These are phyloP conservation scores for Leptodactylus fuscus DNA, from an alignment of 2,113 vertebrate genomes.

Conservation along the genomic window DNA sequence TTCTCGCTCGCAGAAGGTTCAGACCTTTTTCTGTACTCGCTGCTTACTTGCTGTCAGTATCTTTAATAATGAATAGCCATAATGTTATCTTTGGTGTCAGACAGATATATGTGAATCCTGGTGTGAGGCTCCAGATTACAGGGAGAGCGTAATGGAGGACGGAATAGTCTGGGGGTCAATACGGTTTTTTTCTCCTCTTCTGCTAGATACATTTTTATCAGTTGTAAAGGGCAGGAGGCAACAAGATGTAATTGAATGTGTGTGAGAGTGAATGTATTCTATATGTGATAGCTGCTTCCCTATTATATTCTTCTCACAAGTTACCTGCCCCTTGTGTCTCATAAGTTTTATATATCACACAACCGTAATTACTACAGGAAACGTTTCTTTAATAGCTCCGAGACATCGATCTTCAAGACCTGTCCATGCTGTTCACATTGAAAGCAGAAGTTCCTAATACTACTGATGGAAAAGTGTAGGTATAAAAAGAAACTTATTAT, in stretches of 20 bases:
- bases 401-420: constrained; percentile 80
- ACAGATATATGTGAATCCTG: constrained; percentile 28
- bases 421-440: constrained; percentile 66
- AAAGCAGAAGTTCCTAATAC: neutral
- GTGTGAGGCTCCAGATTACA: neutral
- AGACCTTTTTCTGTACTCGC: neutral
- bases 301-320: constrained; percentile 69
- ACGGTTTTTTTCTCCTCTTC: neutral
- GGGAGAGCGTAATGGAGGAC: neutral
- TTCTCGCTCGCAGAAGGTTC: neutral
- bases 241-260: constrained; percentile 39
- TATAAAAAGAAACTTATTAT: neutral
- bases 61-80: constrained; percentile 29
- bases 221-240: constrained; percentile 3
- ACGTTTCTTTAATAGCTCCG: constrained; percentile 84
- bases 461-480: neutral
- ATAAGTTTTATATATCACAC: constrained; percentile 68
- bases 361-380: constrained; percentile 79
- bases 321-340: constrained; percentile 79
- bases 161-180: neutral
- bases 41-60: constrained; percentile 14
- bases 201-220: neutral
- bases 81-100: constrained; percentile 45
- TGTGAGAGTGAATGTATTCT: neutral
- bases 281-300: constrained; percentile 62